Evolutionary conservation across 2,888 invertebrate genomes (phyloP).

Genomic region (Drosophila koepferae): DNA sequence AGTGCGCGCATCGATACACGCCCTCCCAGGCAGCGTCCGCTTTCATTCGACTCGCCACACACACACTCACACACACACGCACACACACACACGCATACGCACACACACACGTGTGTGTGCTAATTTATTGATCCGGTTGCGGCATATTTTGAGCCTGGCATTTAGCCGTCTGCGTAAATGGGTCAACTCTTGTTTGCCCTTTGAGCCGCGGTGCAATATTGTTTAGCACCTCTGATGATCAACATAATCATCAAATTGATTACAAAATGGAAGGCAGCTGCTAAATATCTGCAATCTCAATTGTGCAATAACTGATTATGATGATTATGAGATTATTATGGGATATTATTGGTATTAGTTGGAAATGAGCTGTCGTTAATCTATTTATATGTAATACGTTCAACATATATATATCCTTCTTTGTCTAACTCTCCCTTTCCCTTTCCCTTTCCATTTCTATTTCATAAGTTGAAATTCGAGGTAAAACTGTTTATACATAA

Average conservation of each 20-base stretch:
- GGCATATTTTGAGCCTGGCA: constrained; percentile 53
- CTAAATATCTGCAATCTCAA: constrained; percentile 38
- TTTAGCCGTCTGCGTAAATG: constrained; percentile 56
- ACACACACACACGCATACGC: constrained; percentile 45
- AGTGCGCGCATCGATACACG: constrained; percentile 51
- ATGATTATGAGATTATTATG: too few species aligned
- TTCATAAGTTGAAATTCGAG: too few species aligned
- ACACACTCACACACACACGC: constrained; percentile 43
- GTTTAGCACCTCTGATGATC: constrained; percentile 63
- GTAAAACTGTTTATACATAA: too few species aligned
- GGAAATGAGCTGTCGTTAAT: background rate
- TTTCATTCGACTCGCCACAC: constrained; percentile 68
- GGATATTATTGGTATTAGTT: too few species aligned
- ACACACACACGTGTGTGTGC: constrained; percentile 65
- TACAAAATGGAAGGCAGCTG: constrained; percentile 20
- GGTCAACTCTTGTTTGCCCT: constrained; percentile 65
- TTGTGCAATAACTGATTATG: constrained; percentile 2
- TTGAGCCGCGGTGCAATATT: constrained; percentile 55
- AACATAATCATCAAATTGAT: constrained; percentile 7
- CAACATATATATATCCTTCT: background rate
- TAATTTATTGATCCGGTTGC: constrained; percentile 81
- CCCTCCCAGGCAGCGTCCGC: constrained; percentile 55
- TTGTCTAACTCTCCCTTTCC: too few species aligned
- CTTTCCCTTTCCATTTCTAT: too few species aligned
- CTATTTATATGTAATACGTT: background rate